Evolutionary conservation across 2,113 vertebrate species (phyloP), one percentile per base, ranked within the genome.

Genomic region (Protobothrops flavoviridis): DNA sequence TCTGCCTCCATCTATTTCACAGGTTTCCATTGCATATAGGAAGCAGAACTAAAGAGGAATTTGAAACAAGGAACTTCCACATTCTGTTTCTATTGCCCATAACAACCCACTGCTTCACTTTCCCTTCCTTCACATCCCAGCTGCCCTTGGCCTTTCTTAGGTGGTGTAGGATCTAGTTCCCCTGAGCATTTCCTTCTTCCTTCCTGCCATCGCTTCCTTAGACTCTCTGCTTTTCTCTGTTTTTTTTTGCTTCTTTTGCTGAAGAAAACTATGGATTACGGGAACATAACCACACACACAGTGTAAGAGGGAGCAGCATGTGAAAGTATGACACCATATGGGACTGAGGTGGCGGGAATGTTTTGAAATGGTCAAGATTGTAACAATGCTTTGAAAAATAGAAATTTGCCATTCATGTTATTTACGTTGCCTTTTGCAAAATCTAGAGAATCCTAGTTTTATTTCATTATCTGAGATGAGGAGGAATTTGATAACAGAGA

Each of bases 151-250:
- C 21, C 57, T 91, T 55, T 69, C 52, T 85, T n/a, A 55, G 9
- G 1, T 48, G 15, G 0, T 50, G 3, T 7, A 85, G 88, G 45
- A 57, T n/a, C 9, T 13, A 26, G n/a, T 20, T 91, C 10, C 15
- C 0, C 0, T 3, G 89, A 21, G n/a, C 55, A 1, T 56, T 11
- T 20, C 50, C n/a, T 0, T 29, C 10, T 1, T 17, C 56, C 0
- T 0, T 7, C 45, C 20, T 8, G 21, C 3, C 23, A 29, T 15
- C 50, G 53, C 24, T 33, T 89, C 95, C 4, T 74, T 92, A 13
- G 0, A 11, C 13, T 26, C 10, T 45, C 39, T 88, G 12, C 39
- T 87, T 90, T 21, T 43, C 45, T 39, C 17, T 48, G 26, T 7
- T 11, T 13, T 11, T 52, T 45, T 6, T 50, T 43, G 64, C 4